Conservation (phyloP, 1,140 invertebrate species). For the Neelides sp. region DNA sequence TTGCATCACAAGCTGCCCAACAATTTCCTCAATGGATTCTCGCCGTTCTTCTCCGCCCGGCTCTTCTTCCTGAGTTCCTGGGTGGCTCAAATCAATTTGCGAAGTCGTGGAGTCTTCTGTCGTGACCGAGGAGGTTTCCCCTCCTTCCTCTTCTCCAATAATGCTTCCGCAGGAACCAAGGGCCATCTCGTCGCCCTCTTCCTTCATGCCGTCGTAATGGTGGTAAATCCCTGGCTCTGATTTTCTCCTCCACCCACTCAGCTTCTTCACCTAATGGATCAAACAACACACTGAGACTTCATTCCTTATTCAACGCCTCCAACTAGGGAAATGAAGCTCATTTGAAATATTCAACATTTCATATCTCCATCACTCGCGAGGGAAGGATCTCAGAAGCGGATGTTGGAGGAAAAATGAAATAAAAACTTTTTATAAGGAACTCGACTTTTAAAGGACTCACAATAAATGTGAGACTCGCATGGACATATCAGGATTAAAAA, state of each 20-base stretch:
- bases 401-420: no score
- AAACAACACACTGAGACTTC: neutral
- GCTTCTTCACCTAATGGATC: constrained; percentile 25
- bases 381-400: no score
- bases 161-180: constrained; percentile 29
- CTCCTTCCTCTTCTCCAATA: constrained; percentile 24
- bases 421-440: no score
- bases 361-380: no score
- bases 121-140: no score
- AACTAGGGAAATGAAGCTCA: no score
- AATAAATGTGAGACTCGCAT: no score
- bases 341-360: no score
- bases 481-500: no score
- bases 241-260: constrained; percentile 48
- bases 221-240: constrained; percentile 48
- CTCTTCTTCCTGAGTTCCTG: constrained; percentile 11
- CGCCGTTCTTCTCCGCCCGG: constrained; percentile 31
- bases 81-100: constrained; percentile 17
- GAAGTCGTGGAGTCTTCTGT: constrained; percentile 21
- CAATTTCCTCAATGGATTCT: constrained; percentile 61
- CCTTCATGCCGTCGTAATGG: constrained; percentile 8
- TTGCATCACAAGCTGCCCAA: constrained; percentile 66
- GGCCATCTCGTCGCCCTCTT: constrained; percentile 9
- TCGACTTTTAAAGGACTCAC: no score
- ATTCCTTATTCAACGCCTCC: no score